Conservation (phyloP, 2,888 invertebrate species). For the Drosophila algonquin region DNA sequence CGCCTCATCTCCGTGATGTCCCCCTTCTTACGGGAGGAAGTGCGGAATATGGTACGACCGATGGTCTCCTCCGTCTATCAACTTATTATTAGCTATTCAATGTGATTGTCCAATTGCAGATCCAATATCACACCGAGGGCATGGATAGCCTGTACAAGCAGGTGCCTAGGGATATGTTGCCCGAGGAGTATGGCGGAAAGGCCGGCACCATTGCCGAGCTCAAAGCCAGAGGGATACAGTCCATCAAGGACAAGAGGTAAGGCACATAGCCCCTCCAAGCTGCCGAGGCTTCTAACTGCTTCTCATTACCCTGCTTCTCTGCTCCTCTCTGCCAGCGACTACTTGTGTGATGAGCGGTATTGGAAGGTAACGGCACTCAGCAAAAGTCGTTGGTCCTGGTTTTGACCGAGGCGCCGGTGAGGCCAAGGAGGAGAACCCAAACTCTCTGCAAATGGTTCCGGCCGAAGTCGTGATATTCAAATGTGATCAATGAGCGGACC, state of each 20-base stretch:
- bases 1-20: slow-evolving; percentile 86
- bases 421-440: background rate
- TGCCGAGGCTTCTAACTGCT: background rate
- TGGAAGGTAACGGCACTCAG: slow-evolving; percentile 85
- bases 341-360: slow-evolving; percentile 85
- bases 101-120: slow-evolving; percentile 79
- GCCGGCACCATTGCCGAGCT: slow-evolving; percentile 82
- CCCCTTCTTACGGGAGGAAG: slow-evolving; percentile 87
- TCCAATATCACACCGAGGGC: slow-evolving; percentile 85
- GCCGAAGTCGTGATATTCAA: slow-evolving; percentile 28
- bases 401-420: slow-evolving; percentile 20
- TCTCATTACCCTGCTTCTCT: background rate
- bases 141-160: slow-evolving; percentile 86
- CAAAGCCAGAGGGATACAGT: slow-evolving; percentile 84
- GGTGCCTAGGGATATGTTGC: slow-evolving; percentile 86
- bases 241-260: slow-evolving; percentile 64
- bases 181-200: slow-evolving; percentile 87
- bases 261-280: background rate
- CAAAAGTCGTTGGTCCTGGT: slow-evolving; percentile 70
- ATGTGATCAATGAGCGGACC: slow-evolving; percentile 17
- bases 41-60: slow-evolving; percentile 84
- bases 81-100: background rate
- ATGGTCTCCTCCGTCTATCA: background rate
- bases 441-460: background rate
- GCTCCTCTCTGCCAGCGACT: slow-evolving; percentile 83